Evolutionary conservation across 1,140 invertebrate genomes (phyloP).

Genomic region (Drosophila parabipectinata): DNA sequence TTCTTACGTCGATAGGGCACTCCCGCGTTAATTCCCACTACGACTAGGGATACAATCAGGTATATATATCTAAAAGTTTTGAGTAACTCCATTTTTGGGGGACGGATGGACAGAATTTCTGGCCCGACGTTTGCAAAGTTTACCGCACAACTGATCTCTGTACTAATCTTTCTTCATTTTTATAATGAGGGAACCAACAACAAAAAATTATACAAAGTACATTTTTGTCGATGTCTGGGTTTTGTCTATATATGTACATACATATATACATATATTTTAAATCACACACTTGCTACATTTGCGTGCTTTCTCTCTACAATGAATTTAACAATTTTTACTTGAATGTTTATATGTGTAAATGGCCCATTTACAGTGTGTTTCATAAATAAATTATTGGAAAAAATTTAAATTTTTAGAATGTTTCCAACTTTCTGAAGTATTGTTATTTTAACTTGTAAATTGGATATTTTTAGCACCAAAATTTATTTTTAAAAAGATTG

Average conservation of each 20-base stretch:
- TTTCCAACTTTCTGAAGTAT: too few species aligned
- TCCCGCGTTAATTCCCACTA: constrained; percentile 9
- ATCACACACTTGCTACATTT: constrained; percentile 60
- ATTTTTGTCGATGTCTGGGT: constrained; percentile 4
- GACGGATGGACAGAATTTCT: background rate
- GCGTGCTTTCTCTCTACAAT: constrained; percentile 66
- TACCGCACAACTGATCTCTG: constrained; percentile 61
- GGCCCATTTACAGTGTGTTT: constrained; percentile 18
- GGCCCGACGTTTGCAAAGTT: constrained; percentile 71
- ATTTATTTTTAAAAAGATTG: too few species aligned
- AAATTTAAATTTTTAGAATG: too few species aligned
- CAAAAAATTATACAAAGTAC: constrained; percentile 5
- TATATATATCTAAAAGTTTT: background rate
- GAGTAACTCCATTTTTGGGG: constrained; percentile 4
- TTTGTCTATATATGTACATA: constrained; percentile 17
- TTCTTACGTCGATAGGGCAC: constrained; percentile 36
- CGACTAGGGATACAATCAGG: constrained; percentile 13
- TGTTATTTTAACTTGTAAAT: too few species aligned
- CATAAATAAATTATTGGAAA: background rate
- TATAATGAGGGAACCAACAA: constrained; percentile 21
- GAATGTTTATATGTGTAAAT: constrained; percentile 41
- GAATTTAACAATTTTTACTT: constrained; percentile 49
- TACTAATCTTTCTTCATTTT: constrained; percentile 60
- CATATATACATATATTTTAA: constrained; percentile 3
- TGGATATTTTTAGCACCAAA: too few species aligned